Evolutionary conservation across 1,140 invertebrate species (phyloP).

Genomic region (Platyscapa corneri): DNA sequence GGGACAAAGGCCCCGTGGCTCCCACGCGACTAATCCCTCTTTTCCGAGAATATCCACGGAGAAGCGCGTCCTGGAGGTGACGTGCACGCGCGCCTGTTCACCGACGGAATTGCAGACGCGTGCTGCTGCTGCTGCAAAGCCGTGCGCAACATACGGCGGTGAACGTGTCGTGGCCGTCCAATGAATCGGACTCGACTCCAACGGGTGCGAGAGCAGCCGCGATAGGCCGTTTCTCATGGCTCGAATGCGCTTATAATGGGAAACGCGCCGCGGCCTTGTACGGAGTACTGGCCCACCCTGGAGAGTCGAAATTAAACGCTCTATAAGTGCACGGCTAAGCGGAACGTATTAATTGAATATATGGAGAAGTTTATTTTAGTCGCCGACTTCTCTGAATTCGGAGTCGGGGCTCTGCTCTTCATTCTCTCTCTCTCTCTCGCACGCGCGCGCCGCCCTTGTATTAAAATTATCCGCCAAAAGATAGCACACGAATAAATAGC

Average conservation of each 20-base stretch:
- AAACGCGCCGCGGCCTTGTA: constrained; percentile 7
- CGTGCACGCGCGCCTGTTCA: not conserved
- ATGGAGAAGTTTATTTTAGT: constrained; percentile 16
- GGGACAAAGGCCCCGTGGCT: not conserved
- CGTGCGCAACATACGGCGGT: not conserved
- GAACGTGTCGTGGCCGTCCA: constrained; percentile 16
- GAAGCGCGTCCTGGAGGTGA: not conserved
- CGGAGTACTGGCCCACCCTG: not conserved
- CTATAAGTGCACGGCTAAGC: constrained; percentile 6
- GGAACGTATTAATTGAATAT: constrained; percentile 40
- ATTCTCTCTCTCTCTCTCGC: not conserved
- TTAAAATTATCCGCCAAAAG: constrained; percentile 8
- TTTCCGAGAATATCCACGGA: constrained; percentile 23
- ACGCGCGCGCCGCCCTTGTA: not conserved
- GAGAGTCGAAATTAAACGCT: constrained; percentile 39
- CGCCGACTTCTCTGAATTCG: not conserved
- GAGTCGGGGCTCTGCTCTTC: not conserved
- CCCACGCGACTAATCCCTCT: constrained; percentile 34
- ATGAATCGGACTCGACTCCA: constrained; percentile 17
- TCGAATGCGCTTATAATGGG: constrained; percentile 27
- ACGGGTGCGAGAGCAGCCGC: not conserved
- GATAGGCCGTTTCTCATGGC: constrained; percentile 17
- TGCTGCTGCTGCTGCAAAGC: not conserved
- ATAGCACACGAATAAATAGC: not conserved
- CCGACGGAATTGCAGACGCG: not conserved